Percentiles rank a stretch among this genome's conserved stretches.
Evolutionary conservation across 2,113 vertebrate species (phyloP).

Genomic region (Cryptoleucopteryx plumbea): DNA sequence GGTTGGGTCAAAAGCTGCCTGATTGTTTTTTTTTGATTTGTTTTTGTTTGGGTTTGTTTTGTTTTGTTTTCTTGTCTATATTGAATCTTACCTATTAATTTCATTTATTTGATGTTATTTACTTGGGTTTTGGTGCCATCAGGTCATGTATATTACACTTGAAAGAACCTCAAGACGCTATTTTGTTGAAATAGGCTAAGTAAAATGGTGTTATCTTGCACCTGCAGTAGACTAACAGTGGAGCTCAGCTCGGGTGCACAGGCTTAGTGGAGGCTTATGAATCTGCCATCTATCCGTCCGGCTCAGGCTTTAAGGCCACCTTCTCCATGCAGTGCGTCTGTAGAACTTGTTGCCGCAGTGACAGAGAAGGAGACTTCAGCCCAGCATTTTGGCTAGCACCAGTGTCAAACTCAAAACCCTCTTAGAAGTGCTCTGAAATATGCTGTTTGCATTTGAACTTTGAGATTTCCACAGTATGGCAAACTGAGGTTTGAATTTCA

Average conservation of each 20-base stretch:
- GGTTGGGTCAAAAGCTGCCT: not conserved
- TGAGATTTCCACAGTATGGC: not conserved
- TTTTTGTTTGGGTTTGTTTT: not conserved
- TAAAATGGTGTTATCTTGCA: not conserved
- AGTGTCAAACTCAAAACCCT: not conserved
- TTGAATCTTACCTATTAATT: not conserved
- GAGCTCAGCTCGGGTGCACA: not conserved
- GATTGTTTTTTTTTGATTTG: not conserved
- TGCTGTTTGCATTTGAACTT: not conserved
- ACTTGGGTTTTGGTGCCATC: not conserved
- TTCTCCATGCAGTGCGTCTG: not conserved
- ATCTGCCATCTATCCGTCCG: not conserved
- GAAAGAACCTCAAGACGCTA: not conserved
- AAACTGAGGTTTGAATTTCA: not conserved
- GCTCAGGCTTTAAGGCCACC: not conserved
- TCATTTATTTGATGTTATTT: not conserved
- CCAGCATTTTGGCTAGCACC: not conserved
- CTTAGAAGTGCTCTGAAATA: not conserved
- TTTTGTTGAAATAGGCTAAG: not conserved
- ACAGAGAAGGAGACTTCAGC: not conserved
- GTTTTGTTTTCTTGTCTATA: not conserved
- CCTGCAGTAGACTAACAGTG: not conserved
- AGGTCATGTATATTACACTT: not conserved
- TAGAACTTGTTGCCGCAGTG: not conserved
- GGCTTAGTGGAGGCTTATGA: not conserved